Percentiles rank a stretch among this genome's conserved stretches.
Evolutionary conservation across 2,797 vertebrate genomes (phyloP).

Genomic region (Coregonus suidteri): DNA sequence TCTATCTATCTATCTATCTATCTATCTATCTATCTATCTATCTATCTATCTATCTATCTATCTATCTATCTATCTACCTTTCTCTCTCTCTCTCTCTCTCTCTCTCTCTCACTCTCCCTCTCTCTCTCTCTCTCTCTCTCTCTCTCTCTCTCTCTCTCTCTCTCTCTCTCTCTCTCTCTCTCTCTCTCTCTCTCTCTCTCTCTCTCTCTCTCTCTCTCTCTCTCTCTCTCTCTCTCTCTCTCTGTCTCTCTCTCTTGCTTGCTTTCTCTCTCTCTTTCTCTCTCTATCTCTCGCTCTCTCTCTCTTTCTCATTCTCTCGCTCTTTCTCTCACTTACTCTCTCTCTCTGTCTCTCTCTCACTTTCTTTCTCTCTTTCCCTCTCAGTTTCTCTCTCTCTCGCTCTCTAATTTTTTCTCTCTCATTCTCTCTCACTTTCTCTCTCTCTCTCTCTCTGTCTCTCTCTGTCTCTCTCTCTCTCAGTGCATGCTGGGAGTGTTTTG

Average conservation of each 20-base stretch:
- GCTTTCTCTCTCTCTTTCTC: not conserved
- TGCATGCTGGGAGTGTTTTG: too few relatives aligned
- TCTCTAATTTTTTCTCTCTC: too few relatives aligned
- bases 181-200: too few relatives aligned
- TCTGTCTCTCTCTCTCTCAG: too few relatives aligned
- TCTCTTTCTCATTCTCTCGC: not conserved
- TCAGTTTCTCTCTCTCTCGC: too few relatives aligned
- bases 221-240: too few relatives aligned
- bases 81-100: conserved; percentile 66
- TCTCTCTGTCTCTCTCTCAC: not conserved
- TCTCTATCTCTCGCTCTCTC: conserved; percentile 20
- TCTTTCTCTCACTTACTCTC: not conserved
- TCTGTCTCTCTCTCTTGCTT: not conserved
- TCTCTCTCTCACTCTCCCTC: not conserved
- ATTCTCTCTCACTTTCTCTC: too few relatives aligned
- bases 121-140: conserved; percentile 7
- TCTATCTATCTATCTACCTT: conserved; percentile 43
- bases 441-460: too few relatives aligned
- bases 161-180: too few relatives aligned
- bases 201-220: too few relatives aligned
- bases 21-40: not conserved
- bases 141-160: not conserved
- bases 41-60: not conserved
- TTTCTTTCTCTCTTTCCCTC: too few relatives aligned
- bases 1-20: not conserved